phyloP scores from a whole-genome alignment of 2,888 invertebrate species.

The Drosophila atripex region DNA sequence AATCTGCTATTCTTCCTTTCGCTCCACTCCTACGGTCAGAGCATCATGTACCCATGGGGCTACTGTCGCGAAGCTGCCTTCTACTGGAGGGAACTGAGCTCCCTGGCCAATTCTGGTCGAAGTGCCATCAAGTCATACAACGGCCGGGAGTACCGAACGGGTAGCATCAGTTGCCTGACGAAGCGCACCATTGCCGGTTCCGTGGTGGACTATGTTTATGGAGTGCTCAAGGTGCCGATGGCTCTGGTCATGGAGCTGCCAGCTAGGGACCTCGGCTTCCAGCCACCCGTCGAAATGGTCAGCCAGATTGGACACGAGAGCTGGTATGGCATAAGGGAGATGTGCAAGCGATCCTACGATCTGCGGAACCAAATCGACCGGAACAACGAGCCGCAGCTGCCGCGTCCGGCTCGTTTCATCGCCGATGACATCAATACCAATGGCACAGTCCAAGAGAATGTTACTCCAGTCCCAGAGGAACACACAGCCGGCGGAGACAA shows the following conservation, averaged over 20 bases:
- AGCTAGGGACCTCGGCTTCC: slow-evolving; percentile 81
- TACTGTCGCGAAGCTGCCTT: slow-evolving; percentile 80
- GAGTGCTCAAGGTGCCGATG: slow-evolving; percentile 79
- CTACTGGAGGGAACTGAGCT: slow-evolving; percentile 74
- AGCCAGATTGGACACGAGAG: slow-evolving; percentile 81
- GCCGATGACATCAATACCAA: slow-evolving; percentile 4
- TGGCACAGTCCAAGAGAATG: not conserved
- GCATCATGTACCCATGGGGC: slow-evolving; percentile 84
- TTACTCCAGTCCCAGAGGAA: not conserved
- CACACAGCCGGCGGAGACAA: slow-evolving; percentile 9
- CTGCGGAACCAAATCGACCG: slow-evolving; percentile 59
- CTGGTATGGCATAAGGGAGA: slow-evolving; percentile 83
- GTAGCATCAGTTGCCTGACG: slow-evolving; percentile 80
- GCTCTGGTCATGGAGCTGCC: slow-evolving; percentile 83
- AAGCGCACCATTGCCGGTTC: slow-evolving; percentile 81
- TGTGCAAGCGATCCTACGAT: slow-evolving; percentile 80
- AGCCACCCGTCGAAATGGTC: slow-evolving; percentile 80
- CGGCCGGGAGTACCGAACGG: slow-evolving; percentile 81
- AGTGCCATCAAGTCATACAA: slow-evolving; percentile 80
- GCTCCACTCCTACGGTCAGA: slow-evolving; percentile 83
- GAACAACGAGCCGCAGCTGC: slow-evolving; percentile 34
- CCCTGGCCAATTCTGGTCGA: slow-evolving; percentile 80
- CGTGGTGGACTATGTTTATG: slow-evolving; percentile 83
- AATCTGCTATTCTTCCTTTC: slow-evolving; percentile 82
- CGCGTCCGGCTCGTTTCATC: not conserved